These are phyloP conservation scores for Opisthocomus hoazin DNA, from an alignment of 2,113 vertebrate species.

Conservation along the genomic window DNA sequence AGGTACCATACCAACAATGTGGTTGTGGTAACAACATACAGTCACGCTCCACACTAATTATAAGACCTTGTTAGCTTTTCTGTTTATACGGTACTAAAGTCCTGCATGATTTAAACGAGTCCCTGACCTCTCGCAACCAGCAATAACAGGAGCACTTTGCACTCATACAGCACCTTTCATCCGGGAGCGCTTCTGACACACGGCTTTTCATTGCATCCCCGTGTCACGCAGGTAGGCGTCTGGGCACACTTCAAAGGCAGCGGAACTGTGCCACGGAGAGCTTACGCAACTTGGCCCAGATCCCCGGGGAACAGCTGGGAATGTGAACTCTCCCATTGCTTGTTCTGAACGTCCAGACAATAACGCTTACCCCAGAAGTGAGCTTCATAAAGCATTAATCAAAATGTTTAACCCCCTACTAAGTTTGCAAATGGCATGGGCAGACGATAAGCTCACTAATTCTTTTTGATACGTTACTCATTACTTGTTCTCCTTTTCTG, in stretches of 20 bases:
- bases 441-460: slow-evolving; percentile 34
- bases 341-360: not conserved
- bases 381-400: slow-evolving; percentile 57
- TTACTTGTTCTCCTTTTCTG: slow-evolving; percentile 35
- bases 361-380: slow-evolving; percentile 4
- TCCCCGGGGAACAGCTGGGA: slow-evolving; percentile 12
- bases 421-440: slow-evolving; percentile 40
- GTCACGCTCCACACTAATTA: not conserved
- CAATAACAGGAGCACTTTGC: slow-evolving; percentile 10
- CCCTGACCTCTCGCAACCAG: slow-evolving; percentile 1
- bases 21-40: not conserved
- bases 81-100: not conserved
- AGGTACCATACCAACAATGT: not conserved
- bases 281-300: slow-evolving; percentile 49
- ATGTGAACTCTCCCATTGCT: slow-evolving; percentile 11
- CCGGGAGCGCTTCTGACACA: not conserved
- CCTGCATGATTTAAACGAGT: not conserved
- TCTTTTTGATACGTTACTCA: slow-evolving; percentile 57
- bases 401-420: slow-evolving; percentile 62
- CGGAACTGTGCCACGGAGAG: not conserved
- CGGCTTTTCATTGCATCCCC: not conserved
- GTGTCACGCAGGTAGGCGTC: not conserved
- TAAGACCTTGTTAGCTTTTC: not conserved
- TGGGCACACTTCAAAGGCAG: slow-evolving; percentile 32
- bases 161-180: not conserved